Percentiles rank a stretch among this genome's conserved stretches.
Conservation (phyloP, 2,888 invertebrate species). For the Archips crataeganus region DNA sequence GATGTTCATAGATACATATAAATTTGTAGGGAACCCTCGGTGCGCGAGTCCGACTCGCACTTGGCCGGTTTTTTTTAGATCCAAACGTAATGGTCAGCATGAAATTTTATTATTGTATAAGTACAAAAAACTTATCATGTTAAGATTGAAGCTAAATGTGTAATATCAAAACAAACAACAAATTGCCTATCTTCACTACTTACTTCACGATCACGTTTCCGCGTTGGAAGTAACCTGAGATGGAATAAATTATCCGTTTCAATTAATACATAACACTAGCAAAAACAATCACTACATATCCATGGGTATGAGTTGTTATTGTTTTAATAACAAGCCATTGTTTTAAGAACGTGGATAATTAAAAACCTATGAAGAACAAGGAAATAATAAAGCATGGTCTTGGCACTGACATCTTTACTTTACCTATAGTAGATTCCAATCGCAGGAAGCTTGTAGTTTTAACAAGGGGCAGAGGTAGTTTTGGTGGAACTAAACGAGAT, state of each 20-base stretch:
- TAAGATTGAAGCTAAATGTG: too few relatives aligned
- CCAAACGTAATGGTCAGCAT: too few relatives aligned
- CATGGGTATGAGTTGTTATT: conserved; percentile 51
- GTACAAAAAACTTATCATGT: too few relatives aligned
- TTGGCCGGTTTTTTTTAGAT: too few relatives aligned
- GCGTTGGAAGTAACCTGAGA: background rate
- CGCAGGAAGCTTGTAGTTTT: conserved; percentile 29
- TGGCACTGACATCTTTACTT: conserved; percentile 42
- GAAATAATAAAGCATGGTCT: conserved; percentile 58
- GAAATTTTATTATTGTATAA: too few relatives aligned
- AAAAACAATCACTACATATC: conserved; percentile 27
- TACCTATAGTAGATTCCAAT: conserved; percentile 22
- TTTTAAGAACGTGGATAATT: conserved; percentile 58
- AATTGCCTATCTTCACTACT: background rate
- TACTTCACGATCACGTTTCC: conserved; percentile 10
- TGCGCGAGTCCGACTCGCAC: too few relatives aligned
- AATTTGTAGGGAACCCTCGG: too few relatives aligned
- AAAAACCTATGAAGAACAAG: conserved; percentile 56
- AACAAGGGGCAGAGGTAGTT: conserved; percentile 9
- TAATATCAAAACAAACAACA: background rate
- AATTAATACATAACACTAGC: conserved; percentile 30
- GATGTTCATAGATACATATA: too few relatives aligned
- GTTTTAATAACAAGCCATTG: conserved; percentile 67
- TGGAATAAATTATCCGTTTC: conserved; percentile 24
- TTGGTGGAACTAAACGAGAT: conserved; percentile 6